Evolutionary conservation across 2,113 vertebrate species (phyloP).

Genomic region (Oceanodroma tethys): DNA sequence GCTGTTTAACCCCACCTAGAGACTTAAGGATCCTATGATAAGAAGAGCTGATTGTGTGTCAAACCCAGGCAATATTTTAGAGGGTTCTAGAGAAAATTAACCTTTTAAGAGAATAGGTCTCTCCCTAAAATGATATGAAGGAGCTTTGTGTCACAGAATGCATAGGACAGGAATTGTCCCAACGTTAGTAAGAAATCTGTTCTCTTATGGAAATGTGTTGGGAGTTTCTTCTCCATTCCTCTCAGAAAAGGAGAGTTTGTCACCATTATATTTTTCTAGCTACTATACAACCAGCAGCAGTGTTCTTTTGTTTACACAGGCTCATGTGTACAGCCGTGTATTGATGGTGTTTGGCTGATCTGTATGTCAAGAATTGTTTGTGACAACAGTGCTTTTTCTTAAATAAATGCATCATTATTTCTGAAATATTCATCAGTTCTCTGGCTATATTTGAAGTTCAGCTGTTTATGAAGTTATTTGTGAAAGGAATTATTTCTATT

Average conservation of each 20-base stretch:
- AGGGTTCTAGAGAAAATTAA: background rate
- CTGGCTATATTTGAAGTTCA: background rate
- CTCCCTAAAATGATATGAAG: background rate
- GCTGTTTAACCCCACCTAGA: background rate
- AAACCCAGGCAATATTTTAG: background rate
- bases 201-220: background rate
- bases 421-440: background rate
- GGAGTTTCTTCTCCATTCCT: background rate
- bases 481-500: background rate
- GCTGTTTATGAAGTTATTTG: background rate
- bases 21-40: background rate
- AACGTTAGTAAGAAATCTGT: background rate
- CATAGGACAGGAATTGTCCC: background rate
- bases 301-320: background rate
- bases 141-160: background rate
- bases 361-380: background rate
- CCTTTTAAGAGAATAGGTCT: background rate
- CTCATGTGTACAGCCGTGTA: background rate
- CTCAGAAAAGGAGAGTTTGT: background rate
- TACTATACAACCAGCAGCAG: background rate
- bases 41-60: background rate
- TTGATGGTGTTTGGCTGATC: background rate
- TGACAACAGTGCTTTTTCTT: background rate
- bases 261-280: background rate
- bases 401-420: background rate